Conservation (phyloP, 2,888 invertebrate genomes). For the Aspidapion aeneum region DNA sequence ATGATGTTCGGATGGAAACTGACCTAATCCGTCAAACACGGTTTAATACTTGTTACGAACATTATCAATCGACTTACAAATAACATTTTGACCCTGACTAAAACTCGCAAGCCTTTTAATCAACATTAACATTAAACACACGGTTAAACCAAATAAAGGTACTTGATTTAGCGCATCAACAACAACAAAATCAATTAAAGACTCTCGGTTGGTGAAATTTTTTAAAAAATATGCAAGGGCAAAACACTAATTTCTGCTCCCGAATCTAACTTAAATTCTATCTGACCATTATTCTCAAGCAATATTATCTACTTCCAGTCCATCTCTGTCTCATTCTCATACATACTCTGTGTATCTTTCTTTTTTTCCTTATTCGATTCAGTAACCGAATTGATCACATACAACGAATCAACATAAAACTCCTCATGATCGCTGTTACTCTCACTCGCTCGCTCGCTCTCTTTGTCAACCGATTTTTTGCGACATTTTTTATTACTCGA, state of each 20-base stretch:
- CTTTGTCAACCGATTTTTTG: background rate
- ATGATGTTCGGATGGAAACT: constrained; percentile 22
- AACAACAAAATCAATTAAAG: constrained; percentile 7
- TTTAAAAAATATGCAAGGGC: constrained; percentile 35
- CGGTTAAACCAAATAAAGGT: constrained; percentile 10
- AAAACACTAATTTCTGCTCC: constrained; percentile 9
- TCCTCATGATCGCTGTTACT: background rate
- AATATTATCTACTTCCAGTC: background rate
- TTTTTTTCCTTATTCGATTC: background rate
- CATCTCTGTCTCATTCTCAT: background rate
- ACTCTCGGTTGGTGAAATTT: background rate
- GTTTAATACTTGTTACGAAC: constrained; percentile 2
- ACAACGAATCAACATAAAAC: background rate
- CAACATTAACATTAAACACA: constrained; percentile 11
- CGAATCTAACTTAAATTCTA: background rate
- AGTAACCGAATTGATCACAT: background rate
- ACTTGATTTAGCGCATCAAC: constrained; percentile 8
- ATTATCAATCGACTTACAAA: constrained; percentile 8
- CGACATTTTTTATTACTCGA: too few species aligned
- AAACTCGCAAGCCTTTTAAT: constrained; percentile 10
- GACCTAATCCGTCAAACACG: constrained; percentile 20
- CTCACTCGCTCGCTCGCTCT: background rate
- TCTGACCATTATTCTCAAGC: background rate
- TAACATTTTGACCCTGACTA: background rate
- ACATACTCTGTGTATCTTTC: background rate